Evolutionary conservation across 2,888 invertebrate species (phyloP).

Genomic region (Xestia sexstrigata): DNA sequence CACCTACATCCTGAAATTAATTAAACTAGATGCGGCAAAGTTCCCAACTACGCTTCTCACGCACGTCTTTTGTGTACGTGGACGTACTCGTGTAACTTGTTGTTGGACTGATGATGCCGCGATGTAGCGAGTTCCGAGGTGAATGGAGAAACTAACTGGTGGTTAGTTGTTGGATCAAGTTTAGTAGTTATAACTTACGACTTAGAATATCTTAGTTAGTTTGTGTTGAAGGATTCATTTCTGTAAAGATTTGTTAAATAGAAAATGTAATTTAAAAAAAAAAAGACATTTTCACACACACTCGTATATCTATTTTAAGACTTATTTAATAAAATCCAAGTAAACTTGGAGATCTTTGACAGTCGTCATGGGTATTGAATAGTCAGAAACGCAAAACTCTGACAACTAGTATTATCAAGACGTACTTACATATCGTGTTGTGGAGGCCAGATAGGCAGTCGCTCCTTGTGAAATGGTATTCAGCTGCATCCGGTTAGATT

Average conservation of each 20-base stretch:
- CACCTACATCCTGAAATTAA: conserved; percentile 26
- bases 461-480: too few species aligned
- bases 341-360: not conserved
- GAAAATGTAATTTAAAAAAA: not conserved
- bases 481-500: too few species aligned
- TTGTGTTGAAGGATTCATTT: not conserved
- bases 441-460: too few species aligned
- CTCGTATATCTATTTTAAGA: not conserved
- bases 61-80: conserved; percentile 38
- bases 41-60: conserved; percentile 12
- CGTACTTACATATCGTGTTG: too few species aligned
- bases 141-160: conserved; percentile 29
- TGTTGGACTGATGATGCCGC: not conserved
- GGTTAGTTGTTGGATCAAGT: conserved; percentile 14
- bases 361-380: too few species aligned
- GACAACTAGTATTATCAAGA: not conserved
- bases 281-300: too few species aligned
- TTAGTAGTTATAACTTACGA: conserved; percentile 17
- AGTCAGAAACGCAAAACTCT: not conserved
- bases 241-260: not conserved
- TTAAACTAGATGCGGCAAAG: conserved; percentile 29
- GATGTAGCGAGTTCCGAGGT: not conserved
- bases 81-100: conserved; percentile 32
- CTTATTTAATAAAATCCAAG: not conserved
- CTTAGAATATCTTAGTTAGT: not conserved